Evolutionary conservation across 2,113 vertebrate species (phyloP).

Genomic region (Plectropomus leopardus): DNA sequence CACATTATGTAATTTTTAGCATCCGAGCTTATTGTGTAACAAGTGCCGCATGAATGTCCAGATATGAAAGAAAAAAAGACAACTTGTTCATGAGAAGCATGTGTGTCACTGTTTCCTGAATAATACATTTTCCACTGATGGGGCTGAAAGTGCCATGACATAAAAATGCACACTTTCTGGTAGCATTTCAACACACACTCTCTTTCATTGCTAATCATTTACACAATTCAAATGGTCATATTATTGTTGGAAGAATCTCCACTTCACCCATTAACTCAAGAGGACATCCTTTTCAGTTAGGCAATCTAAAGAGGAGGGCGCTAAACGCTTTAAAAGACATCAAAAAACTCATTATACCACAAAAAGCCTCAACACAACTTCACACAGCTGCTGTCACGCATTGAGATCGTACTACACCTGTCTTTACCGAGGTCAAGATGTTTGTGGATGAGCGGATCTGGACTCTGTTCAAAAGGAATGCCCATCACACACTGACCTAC

Average conservation of each 20-base stretch:
- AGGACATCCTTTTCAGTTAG: slow-evolving; percentile 74
- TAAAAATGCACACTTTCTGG: slow-evolving; percentile 52
- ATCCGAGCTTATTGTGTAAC: not conserved
- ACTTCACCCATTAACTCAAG: slow-evolving; percentile 84
- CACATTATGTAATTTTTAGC: not conserved
- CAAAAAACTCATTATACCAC: not conserved
- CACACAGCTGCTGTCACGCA: not conserved
- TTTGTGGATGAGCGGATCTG: slow-evolving; percentile 89
- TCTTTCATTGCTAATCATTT: slow-evolving; percentile 80
- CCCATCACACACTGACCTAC: slow-evolving; percentile 95
- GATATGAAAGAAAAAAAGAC: slow-evolving; percentile 6
- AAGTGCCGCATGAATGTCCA: not conserved
- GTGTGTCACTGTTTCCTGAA: slow-evolving; percentile 44
- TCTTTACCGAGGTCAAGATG: slow-evolving; percentile 77
- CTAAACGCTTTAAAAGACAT: slow-evolving; percentile 75
- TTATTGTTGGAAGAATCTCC: slow-evolving; percentile 59
- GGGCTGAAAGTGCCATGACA: slow-evolving; percentile 21
- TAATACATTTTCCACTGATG: slow-evolving; percentile 45
- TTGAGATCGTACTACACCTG: not conserved
- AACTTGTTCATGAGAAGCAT: slow-evolving; percentile 18
- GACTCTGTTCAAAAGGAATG: slow-evolving; percentile 90
- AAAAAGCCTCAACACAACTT: not conserved
- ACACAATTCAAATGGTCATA: slow-evolving; percentile 65
- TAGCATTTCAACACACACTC: slow-evolving; percentile 55
- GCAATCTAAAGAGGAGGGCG: slow-evolving; percentile 59